Evolutionary conservation across 2,797 vertebrate genomes (phyloP), one percentile per base, ranked within the genome.

Genomic region (Halcyon badia): DNA sequence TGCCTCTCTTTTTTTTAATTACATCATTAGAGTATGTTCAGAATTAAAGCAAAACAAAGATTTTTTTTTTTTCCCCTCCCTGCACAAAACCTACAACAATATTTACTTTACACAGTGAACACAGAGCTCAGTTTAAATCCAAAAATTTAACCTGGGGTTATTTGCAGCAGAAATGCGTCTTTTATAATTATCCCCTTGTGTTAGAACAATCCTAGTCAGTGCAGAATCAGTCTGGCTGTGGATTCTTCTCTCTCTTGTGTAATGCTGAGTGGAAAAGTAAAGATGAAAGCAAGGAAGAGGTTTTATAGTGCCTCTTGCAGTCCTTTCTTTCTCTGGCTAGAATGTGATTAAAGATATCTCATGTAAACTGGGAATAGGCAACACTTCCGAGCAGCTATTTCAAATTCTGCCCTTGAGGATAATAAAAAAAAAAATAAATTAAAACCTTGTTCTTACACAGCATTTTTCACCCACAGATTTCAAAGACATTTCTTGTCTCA

Each of bases 271-370:
- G 21, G 26, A 88, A 93, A 90, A 92, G 37, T 60, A 87, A 92
- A 92, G 95, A 92, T 96, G 78, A 97, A 96, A 96, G 87, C 44
- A 37, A 94, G n/a, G 30, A 94, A 86, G 33, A 87, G 71, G 16
- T 90, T 94, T 93, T 96, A 82, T 48, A 89, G 87, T 90, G 75
- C 71, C 66, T 90, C 77, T 94, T 35, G 41, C 52, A 90, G 81
- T 39, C 42, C n/a, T 79, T 91, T 89, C 82, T 94, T 95, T 93
- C 93, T 78, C 87, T 91, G 72, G 39, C 69, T 94, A 76, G 61
- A 90, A 90, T 71, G 84, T 68, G 65, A 93, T 95, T 93, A 96
- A 94, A 93, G 90, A 82, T 90, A 66, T 46, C 70, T 79, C 80
- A 28, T 9, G 54, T 86, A 86, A 91, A 84, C 88, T 7, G 22